Evolutionary conservation across 2,888 invertebrate species (phyloP), one percentile per base, ranked within the genome.

Genomic region (Orthonychiurus folsomi): DNA sequence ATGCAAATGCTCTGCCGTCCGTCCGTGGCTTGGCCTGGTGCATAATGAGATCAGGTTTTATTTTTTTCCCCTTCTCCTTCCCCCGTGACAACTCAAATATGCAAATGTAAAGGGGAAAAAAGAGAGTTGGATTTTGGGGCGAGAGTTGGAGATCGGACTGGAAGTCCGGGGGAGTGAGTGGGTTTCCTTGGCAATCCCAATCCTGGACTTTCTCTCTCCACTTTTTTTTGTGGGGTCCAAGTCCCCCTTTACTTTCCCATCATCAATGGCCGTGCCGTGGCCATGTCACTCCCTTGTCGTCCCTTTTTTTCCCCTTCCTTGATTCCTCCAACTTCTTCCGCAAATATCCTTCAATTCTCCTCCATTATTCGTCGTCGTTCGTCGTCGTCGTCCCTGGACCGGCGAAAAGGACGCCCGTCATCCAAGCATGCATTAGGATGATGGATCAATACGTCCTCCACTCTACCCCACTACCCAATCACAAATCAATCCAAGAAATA

Each of bases 1-100:
- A n/a, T n/a, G n/a, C n/a, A n/a, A n/a, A n/a, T n/a, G n/a, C n/a
- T n/a, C n/a, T n/a, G n/a, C n/a, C n/a, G n/a, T 37, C 37, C 5
- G 37, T 37, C 37, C 15, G 37, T 37, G 15, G 37, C 5, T 5
- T 37, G 37, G 37, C 37, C 15, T 5, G 37, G 15, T 37, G 37
- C 37, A 37, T 37, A 37, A 37, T 37, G 37, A 37, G 37, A 37
- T 37, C 37, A 37, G 37, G 37, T 37, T 37, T 37, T 37, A 37
- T 37, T 37, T 37, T 37, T 37, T 37, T 37, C 37, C 37, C 37
- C 15, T 37, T 15, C 37, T 37, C 37, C 37, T 37, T 15, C 37
- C 15, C 37, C 37, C 15, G 37, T 37, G 37, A 37, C 37, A 37
- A 37, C 37, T 37, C 37, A 37, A 37, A 37, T 37, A 37, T 37